phyloP scores from a whole-genome alignment of 2,113 vertebrate genomes.

The Turdus rufiventris region DNA sequence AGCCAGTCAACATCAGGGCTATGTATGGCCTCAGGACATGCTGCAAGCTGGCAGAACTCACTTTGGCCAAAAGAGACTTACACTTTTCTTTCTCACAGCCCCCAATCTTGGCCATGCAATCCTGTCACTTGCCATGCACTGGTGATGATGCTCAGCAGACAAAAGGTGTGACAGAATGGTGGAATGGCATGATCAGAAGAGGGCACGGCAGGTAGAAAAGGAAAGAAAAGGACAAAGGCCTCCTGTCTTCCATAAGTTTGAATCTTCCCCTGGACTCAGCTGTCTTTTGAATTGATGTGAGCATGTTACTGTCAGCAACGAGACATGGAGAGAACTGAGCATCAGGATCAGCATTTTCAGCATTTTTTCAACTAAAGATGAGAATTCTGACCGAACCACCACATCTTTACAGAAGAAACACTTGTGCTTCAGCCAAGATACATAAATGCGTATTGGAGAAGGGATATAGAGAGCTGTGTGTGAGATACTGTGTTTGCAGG shows the following conservation, averaged over 20 bases:
- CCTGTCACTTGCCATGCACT: neutral
- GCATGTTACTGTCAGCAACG: neutral
- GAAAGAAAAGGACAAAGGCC: neutral
- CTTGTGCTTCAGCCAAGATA: neutral
- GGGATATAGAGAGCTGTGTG: neutral
- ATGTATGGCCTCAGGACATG: neutral
- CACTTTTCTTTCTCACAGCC: neutral
- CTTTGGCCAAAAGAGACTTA: neutral
- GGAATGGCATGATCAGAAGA: neutral
- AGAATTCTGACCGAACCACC: neutral
- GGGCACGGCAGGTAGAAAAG: neutral
- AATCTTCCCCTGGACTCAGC: neutral
- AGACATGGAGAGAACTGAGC: neutral
- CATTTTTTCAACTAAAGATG: neutral
- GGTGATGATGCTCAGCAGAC: neutral
- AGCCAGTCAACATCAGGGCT: neutral
- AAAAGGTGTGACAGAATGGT: neutral
- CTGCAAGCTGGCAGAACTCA: neutral
- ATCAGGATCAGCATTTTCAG: neutral
- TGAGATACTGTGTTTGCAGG: neutral
- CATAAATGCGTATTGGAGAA: neutral
- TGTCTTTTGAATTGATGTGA: neutral
- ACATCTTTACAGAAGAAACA: constrained; percentile 1
- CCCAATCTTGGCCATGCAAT: neutral
- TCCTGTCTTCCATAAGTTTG: neutral